Evolutionary conservation across 2,888 invertebrate genomes (phyloP), one percentile per base, ranked within the genome.

Genomic region (Melieria crassipennis): DNA sequence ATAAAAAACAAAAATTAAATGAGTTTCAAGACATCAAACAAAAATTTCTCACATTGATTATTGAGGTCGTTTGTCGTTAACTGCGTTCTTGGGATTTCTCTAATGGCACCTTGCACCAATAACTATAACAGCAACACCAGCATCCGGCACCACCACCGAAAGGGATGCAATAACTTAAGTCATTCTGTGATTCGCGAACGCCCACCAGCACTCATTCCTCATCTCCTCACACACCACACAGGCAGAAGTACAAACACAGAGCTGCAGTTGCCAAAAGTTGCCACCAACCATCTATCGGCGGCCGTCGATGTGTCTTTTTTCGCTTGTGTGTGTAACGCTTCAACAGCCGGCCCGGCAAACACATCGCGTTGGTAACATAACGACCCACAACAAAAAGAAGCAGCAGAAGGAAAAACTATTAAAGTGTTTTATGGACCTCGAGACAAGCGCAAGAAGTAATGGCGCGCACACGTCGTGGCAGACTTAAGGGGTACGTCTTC

Each of bases 381-480:
- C 13, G 45, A 60, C 58, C 70, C 58, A 68, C 64, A 65, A 68
- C 74, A 42, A 48, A 48, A 11, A 52, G 52, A 71, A 63, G 62
- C 63, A 61, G 57, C 43, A 61, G 10, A 71, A 69, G 73, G 80
- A 82, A 79, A 82, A 84, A 85, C 84, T 85, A 85, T 85, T 83
- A 84, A 85, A 85, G 86, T 85, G 85, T 85, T 85, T 85, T 85
- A 85, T 85, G 83, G 83, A 82, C 81, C 80, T 81, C 80, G 78
- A 84, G 85, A 84, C 85, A 85, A 84, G 84, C 79, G 79, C 75
- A 78, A 82, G 81, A 83, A 83, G 84, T 85, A 84, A 85, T 85
- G 83, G 84, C 81, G 81, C 79, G 81, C 84, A 80, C n/a, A 62
- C 50, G 69, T 69, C 79, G 78, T 79, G 79, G 80, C 79, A 79